phyloP scores from a whole-genome alignment of 2,797 vertebrate genomes.

The Gymnoscopelus braueri region DNA sequence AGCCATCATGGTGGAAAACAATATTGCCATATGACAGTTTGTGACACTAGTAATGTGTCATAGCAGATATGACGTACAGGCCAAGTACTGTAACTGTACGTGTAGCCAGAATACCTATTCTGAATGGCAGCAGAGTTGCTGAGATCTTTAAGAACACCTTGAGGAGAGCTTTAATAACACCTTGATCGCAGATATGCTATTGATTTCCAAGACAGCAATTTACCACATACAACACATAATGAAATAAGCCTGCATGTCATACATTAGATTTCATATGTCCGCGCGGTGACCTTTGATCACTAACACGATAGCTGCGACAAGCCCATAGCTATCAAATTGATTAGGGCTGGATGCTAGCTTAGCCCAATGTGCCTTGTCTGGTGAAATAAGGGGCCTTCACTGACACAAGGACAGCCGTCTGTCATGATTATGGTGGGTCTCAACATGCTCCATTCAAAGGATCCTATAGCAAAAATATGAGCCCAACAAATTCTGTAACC shows the following conservation, averaged over 20 bases:
- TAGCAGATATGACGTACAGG: no score
- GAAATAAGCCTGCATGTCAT: constrained; percentile 55
- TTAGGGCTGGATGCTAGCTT: constrained; percentile 44
- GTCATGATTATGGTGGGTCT: constrained; percentile 47
- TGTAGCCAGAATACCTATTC: not conserved
- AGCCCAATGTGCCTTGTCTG: constrained; percentile 9
- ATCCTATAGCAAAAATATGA: constrained; percentile 40
- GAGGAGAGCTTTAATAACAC: constrained; percentile 33
- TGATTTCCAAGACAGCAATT: constrained; percentile 61
- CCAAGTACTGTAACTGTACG: not conserved
- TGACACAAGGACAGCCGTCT: constrained; percentile 36
- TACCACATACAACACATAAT: constrained; percentile 67
- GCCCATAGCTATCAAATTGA: constrained; percentile 53
- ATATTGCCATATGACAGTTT: no score
- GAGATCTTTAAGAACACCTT: constrained; percentile 32
- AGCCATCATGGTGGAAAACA: no score
- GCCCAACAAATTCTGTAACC: constrained; percentile 21
- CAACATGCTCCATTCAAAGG: constrained; percentile 31
- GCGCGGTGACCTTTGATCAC: constrained; percentile 63
- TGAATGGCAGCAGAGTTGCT: constrained; percentile 7
- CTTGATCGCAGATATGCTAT: constrained; percentile 45
- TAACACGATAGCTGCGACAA: constrained; percentile 36
- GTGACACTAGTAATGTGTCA: no score
- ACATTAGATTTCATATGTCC: constrained; percentile 56
- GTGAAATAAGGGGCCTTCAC: constrained; percentile 42